Evolutionary conservation across 2,113 vertebrate species (phyloP), one percentile per base, ranked within the genome.

Genomic region (Casuarius casuarius): DNA sequence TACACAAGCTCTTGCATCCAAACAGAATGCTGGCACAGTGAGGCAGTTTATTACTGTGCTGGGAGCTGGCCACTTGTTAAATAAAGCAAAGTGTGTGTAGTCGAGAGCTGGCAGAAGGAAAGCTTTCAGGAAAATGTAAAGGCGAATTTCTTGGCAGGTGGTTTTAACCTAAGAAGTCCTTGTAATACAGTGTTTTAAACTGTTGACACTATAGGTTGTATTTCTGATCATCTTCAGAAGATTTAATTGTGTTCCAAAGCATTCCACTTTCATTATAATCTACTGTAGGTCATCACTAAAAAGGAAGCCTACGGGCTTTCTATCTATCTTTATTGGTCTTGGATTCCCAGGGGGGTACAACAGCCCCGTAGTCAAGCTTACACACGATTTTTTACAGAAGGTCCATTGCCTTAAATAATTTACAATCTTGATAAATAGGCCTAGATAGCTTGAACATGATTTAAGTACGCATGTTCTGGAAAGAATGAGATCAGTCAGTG

Each of bases 1-100:
- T 10, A 56, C 95, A 84, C 25, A 44, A n/a, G 65, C 91, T 40
- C 46, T 94, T 2, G 23, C 91, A 28, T 90, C 87, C 90, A 75
- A 61, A 40, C 4, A 74, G 94, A 56, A 52, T 92, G 38, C 90
- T 96, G 95, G 95, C 92, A 84, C 19, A 3, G 76, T 3, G 56
- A 68, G 93, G 4, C 38, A 5, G 92, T 84, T 92, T 67, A 71
- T 96, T 89, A 91, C 90, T 81, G 44, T 6, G 1, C 88, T 56
- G 94, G 93, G 92, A 94, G 88, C 85, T 63, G 95, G 96, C 90
- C 92, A 29, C 94, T 94, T 61, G 92, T 96, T 85, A 70, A 96
- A 92, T 90, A 91, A 89, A 93, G 87, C 90, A 52, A 56, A 74
- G 44, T 5, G 76, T 54, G 73, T 31, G 46, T 42, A 96, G 84